Percentiles rank a stretch among this genome's conserved stretches.
These are phyloP conservation scores for Chloromyia formosa DNA, from an alignment of 2,888 invertebrate genomes.

Conservation along the genomic window DNA sequence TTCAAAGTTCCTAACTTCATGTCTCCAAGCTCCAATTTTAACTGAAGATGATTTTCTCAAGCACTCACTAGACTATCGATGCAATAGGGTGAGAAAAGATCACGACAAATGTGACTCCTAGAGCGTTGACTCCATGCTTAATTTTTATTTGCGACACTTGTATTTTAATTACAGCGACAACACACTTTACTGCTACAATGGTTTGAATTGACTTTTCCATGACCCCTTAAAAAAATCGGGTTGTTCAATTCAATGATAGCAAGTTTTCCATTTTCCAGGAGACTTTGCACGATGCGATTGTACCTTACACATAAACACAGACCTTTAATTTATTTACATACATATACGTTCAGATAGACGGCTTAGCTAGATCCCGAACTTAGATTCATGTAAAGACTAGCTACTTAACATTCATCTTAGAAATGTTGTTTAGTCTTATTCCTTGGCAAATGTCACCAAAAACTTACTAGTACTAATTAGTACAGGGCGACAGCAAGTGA, in stretches of 20 bases:
- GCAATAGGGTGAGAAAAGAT: slow-evolving; percentile 15
- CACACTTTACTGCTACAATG: not conserved
- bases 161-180: slow-evolving; percentile 38
- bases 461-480: slow-evolving; percentile 34
- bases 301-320: not conserved
- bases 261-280: not conserved
- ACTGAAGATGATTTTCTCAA: too few species aligned
- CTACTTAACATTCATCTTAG: slow-evolving; percentile 37
- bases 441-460: slow-evolving; percentile 34
- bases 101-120: slow-evolving; percentile 17
- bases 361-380: not conserved
- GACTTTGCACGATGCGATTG: not conserved
- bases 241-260: not conserved
- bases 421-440: slow-evolving; percentile 9
- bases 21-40: too few species aligned
- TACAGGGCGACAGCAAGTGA: slow-evolving; percentile 3
- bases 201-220: slow-evolving; percentile 26
- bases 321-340: not conserved
- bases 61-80: too few species aligned
- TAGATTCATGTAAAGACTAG: not conserved
- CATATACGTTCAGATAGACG: not conserved
- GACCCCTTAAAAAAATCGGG: slow-evolving; percentile 25
- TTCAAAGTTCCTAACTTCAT: too few species aligned
- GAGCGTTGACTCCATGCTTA: slow-evolving; percentile 25
- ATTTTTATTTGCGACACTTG: slow-evolving; percentile 37